Conservation (phyloP, 2,888 invertebrate species). For the Helobdella robusta region DNA sequence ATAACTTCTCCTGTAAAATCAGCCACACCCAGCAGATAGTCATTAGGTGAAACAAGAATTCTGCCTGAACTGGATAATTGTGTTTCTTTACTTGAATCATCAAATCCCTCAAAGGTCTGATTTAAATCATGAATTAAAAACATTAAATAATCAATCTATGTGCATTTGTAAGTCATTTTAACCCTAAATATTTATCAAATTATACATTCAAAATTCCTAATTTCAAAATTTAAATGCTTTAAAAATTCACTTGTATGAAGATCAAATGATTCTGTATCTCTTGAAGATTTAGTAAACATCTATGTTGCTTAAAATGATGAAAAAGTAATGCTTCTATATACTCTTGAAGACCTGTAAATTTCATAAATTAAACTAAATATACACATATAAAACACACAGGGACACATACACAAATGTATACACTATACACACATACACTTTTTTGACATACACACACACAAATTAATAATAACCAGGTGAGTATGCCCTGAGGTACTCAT, state of each 20-base stretch:
- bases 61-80: background rate
- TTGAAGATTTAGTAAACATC: conserved; percentile 57
- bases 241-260: conserved; percentile 18
- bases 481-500: conserved; percentile 61
- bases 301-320: conserved; percentile 60
- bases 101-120: background rate
- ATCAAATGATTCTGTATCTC: conserved; percentile 47
- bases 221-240: background rate
- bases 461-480: conserved; percentile 54
- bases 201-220: too few relatives aligned
- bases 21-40: conserved; percentile 67
- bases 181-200: too few relatives aligned
- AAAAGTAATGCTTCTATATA: conserved; percentile 76
- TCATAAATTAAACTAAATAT: background rate
- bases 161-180: too few relatives aligned
- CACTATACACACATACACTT: background rate
- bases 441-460: background rate
- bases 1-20: conserved; percentile 84
- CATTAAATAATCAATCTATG: too few relatives aligned
- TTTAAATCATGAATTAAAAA: background rate
- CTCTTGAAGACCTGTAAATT: conserved; percentile 59
- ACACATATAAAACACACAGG: background rate
- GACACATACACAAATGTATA: background rate
- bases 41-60: conserved; percentile 44
- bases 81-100: background rate